Conservation (phyloP, 1,140 invertebrate species). For the Bombus difficillimus region DNA sequence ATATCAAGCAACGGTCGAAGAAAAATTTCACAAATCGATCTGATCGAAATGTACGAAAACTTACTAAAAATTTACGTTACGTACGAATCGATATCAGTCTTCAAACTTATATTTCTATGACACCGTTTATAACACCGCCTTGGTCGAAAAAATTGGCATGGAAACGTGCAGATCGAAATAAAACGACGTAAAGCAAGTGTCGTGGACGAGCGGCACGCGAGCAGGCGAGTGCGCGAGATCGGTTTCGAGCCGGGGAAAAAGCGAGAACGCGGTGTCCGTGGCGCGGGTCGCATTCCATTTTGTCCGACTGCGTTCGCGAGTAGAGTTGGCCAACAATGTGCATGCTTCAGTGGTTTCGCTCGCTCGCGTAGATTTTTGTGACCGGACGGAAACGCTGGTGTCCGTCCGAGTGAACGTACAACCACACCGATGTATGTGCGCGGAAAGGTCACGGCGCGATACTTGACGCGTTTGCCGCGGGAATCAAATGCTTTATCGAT, state of each 20-base stretch:
- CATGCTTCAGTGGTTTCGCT: constrained; percentile 68
- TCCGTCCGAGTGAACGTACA: constrained; percentile 58
- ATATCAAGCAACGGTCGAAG: no score
- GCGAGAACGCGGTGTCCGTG: constrained; percentile 19
- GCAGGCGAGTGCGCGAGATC: background rate
- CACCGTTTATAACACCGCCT: background rate
- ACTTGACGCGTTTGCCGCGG: constrained; percentile 10
- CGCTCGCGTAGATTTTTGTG: constrained; percentile 54
- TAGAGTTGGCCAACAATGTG: constrained; percentile 65
- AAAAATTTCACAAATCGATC: no score
- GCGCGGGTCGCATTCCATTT: constrained; percentile 51
- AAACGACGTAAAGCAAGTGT: constrained; percentile 14
- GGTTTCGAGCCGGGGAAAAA: background rate
- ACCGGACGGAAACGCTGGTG: constrained; percentile 34
- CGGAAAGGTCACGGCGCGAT: constrained; percentile 56
- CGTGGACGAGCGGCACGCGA: background rate
- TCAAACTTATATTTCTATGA: background rate
- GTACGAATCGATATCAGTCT: no score
- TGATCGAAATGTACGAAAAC: no score
- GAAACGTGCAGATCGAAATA: background rate
- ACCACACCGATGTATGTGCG: background rate
- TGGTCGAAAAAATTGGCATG: background rate
- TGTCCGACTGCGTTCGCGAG: constrained; percentile 3
- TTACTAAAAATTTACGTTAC: no score
- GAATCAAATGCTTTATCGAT: constrained; percentile 39